Evolutionary conservation across 2,888 invertebrate species (phyloP).

Genomic region (Notodonta ziczac): DNA sequence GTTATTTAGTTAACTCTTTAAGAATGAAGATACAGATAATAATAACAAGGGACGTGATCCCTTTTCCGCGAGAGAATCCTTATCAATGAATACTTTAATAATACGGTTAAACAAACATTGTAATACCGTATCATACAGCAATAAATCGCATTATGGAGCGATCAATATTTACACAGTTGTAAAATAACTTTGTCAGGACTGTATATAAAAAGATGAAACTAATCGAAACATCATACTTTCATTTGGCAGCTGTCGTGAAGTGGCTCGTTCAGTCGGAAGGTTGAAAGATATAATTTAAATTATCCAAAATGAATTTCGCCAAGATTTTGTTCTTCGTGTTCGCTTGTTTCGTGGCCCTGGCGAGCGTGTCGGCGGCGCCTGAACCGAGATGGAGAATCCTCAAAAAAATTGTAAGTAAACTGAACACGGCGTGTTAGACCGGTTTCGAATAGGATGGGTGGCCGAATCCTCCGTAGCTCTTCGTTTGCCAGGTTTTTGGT

Average conservation of each 20-base stretch:
- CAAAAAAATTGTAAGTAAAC: constrained; percentile 61
- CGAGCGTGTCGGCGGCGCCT: constrained; percentile 52
- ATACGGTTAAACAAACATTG: not conserved
- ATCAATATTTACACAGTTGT: not conserved
- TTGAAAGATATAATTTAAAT: constrained; percentile 12
- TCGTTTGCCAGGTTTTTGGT: no score
- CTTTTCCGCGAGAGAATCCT: not conserved
- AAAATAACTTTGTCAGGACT: not conserved
- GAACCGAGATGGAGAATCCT: constrained; percentile 60
- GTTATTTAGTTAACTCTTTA: no score
- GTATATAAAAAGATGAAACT: not conserved
- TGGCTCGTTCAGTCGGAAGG: constrained; percentile 3
- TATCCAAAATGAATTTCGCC: constrained; percentile 55
- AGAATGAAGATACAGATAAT: not conserved
- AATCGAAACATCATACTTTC: not conserved
- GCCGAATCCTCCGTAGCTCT: no score
- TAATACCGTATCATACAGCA: not conserved
- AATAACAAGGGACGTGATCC: not conserved
- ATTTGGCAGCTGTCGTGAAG: not conserved
- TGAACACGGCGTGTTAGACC: no score
- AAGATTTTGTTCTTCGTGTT: constrained; percentile 55
- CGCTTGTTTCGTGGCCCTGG: constrained; percentile 50
- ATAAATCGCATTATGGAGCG: not conserved
- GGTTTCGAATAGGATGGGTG: no score
- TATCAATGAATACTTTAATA: not conserved